Evolutionary conservation across 1,140 invertebrate species (phyloP), one percentile per base, ranked within the genome.

Genomic region (Bombus picipes): DNA sequence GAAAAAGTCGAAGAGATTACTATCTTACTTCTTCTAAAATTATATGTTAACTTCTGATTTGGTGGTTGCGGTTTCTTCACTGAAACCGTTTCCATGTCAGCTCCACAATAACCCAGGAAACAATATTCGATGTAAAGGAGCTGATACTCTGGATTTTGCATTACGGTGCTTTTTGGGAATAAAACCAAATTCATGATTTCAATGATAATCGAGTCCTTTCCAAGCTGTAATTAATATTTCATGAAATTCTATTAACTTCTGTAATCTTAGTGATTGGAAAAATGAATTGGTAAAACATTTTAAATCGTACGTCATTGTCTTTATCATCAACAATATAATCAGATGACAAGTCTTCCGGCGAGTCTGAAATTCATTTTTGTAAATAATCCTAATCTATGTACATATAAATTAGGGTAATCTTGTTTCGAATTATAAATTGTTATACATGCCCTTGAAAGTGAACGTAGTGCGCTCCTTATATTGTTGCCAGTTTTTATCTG

Each of bases 51-150:
- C 78, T 91, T 87, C 18, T 78, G 39, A 13, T 84, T 77, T 1
- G 85, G n/a, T 41, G 79, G 72, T 43, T 71, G 73, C 13, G 91
- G 86, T 41, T 93, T 87, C 10, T 22, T 28, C 1, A 90, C 9
- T 5, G 92, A 93, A 18, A 89, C 34, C 0, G 93, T 93, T 75
- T 94, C 92, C 91, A 94, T 90, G 43, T 92, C 86, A 12, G 81
- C 79, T 18, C 92, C 92, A 10, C n/a, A 59, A 72, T 92, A 85
- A 13, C 91, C 90, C 62, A 94, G 87, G 43, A 93, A 93, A 0
- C 88, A 87, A 77, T 91, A 94, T 28, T 94, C 92, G 9, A 94
- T 43, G 47, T 89, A 94, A 70, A 94, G 68, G 37, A 91, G 72
- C 10, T 88, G 84, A 76, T 89, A 76, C 6, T 89, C 83, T 1